Evolutionary conservation across 2,113 vertebrate species (phyloP).

Genomic region (Paedocypris sp.): DNA sequence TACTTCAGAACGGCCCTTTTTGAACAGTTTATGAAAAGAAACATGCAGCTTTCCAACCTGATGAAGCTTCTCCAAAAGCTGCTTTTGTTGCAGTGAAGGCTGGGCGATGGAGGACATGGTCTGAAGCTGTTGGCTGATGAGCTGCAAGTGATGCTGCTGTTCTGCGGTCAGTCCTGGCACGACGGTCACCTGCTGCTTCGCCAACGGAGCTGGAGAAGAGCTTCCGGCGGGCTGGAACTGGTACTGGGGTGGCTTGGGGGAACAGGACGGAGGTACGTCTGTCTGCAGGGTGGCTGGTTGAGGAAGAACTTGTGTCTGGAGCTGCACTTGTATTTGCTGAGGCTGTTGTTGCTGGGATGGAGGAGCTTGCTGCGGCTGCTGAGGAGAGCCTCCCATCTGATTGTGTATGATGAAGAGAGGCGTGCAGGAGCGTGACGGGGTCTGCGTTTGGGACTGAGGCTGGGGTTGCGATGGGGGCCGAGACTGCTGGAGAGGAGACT

Average conservation of each 20-base stretch:
- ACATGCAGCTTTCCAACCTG: conserved; percentile 59
- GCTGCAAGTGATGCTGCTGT: conserved; percentile 72
- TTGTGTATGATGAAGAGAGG: conserved; percentile 74
- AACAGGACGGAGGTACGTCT: conserved; percentile 51
- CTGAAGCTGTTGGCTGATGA: conserved; percentile 70
- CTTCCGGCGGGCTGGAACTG: conserved; percentile 57
- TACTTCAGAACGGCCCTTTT: not conserved
- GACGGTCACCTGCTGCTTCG: conserved; percentile 58
- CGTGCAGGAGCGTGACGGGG: conserved; percentile 71
- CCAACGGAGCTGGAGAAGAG: conserved; percentile 31
- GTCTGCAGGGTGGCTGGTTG: conserved; percentile 53
- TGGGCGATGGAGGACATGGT: conserved; percentile 62
- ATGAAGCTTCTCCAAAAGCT: conserved; percentile 77
- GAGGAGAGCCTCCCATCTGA: conserved; percentile 61
- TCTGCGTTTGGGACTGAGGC: conserved; percentile 59
- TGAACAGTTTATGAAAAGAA: not conserved
- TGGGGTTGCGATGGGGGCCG: conserved; percentile 71
- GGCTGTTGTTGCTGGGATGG: conserved; percentile 46
- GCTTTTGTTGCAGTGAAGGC: conserved; percentile 69
- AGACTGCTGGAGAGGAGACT: conserved; percentile 65
- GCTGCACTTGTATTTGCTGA: conserved; percentile 22
- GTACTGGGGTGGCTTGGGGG: conserved; percentile 58
- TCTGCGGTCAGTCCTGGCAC: conserved; percentile 62
- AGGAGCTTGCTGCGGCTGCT: conserved; percentile 43
- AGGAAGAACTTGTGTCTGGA: conserved; percentile 54